Evolutionary conservation across 2,797 vertebrate species (phyloP).

Genomic region (Allobates femoralis): DNA sequence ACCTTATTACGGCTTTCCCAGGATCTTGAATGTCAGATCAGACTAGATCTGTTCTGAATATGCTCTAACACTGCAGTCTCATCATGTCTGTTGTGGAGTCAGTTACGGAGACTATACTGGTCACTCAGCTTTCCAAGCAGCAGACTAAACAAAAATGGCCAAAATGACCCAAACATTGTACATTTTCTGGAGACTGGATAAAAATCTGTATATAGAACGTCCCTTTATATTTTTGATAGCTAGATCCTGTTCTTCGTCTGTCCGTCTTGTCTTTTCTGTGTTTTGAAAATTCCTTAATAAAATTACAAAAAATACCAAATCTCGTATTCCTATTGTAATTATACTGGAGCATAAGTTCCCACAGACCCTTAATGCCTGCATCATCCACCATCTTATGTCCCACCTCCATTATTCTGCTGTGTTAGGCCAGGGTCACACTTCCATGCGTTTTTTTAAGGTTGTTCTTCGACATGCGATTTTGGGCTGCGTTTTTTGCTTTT

Average conservation of each 20-base stretch:
- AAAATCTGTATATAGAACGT: slow-evolving; percentile 2
- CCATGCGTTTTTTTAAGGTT: too few species aligned
- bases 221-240: background rate
- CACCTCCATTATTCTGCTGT: too few species aligned
- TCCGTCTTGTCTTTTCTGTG: background rate
- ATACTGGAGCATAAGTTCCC: background rate
- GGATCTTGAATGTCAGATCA: background rate
- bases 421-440: too few species aligned
- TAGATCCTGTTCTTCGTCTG: background rate
- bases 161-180: background rate
- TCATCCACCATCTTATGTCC: too few species aligned
- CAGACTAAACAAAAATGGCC: background rate
- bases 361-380: too few species aligned
- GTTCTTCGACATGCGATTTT: too few species aligned
- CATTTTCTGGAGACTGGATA: background rate
- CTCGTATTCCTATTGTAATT: background rate
- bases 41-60: background rate
- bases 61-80: too few species aligned
- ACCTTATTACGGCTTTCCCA: background rate
- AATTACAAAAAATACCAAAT: background rate
- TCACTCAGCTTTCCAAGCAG: background rate
- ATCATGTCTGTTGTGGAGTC: background rate
- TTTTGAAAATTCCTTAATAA: background rate
- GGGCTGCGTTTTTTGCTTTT: too few species aligned
- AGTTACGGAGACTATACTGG: background rate